A percentile compares a stretch with the other conserved stretches of the same genome.
phyloP scores from a whole-genome alignment of 2,113 vertebrate species.

The Haemorhous mexicanus region DNA sequence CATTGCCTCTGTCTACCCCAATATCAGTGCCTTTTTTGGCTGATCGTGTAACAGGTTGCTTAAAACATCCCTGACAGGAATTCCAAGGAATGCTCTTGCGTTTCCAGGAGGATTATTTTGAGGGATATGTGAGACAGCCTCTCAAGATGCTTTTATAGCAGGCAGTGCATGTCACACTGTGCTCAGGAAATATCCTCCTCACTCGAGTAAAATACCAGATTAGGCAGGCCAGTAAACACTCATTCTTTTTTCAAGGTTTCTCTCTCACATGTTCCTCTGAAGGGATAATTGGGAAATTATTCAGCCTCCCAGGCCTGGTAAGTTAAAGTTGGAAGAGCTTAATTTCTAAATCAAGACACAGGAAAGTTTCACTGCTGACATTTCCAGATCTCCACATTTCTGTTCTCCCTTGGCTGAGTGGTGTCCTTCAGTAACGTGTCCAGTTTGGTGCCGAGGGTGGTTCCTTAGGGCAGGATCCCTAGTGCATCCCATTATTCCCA shows the following conservation, averaged over 20 bases:
- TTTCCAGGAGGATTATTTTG: neutral
- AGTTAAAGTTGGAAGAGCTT: neutral
- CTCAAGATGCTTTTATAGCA: neutral
- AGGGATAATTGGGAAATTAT: neutral
- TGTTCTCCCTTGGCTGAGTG: neutral
- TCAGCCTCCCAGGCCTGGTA: neutral
- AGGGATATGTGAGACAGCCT: neutral
- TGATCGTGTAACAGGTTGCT: neutral
- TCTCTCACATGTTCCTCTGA: neutral
- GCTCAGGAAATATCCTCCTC: neutral
- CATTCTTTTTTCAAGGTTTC: neutral
- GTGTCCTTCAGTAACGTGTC: neutral
- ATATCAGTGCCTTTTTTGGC: fast-evolving
- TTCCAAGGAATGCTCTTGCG: neutral
- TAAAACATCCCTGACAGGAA: neutral
- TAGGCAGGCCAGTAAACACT: neutral
- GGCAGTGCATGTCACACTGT: neutral
- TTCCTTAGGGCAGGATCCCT: neutral
- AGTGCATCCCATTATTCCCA: neutral
- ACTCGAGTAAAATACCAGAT: neutral
- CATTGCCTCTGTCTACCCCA: fast-evolving
- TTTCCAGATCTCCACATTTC: neutral
- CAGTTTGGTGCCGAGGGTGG: neutral
- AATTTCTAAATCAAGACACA: neutral
- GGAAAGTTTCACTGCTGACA: neutral